Conservation (phyloP, 2,888 invertebrate species). For the Leucophenga montana region DNA sequence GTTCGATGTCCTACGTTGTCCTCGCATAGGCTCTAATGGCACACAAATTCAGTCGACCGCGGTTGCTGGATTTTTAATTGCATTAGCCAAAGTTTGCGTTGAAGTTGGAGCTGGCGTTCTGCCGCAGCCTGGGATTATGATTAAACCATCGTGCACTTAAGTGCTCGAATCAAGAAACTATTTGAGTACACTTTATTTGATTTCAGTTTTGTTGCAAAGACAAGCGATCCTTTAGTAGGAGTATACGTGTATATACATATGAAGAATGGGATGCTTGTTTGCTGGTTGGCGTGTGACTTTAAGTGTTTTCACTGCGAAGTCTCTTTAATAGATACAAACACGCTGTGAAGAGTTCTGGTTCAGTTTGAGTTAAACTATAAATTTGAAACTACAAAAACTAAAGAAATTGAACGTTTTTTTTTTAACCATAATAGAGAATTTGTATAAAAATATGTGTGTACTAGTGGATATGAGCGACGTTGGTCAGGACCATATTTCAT, state of each 20-base stretch:
- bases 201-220: constrained; percentile 27
- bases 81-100: constrained; percentile 44
- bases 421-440: no score
- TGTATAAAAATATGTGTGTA: no score
- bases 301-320: no score
- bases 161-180: constrained; percentile 43
- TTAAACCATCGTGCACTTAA: constrained; percentile 46
- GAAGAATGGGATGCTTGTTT: not conserved
- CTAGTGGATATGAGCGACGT: no score
- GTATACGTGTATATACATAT: not conserved
- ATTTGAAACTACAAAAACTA: no score
- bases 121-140: constrained; percentile 13
- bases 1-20: not conserved
- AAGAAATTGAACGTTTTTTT: no score
- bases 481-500: no score
- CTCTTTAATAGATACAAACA: no score
- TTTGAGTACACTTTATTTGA: constrained; percentile 37
- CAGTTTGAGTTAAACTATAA: no score
- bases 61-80: constrained; percentile 56
- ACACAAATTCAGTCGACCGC: not conserved
- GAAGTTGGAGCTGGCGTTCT: not conserved
- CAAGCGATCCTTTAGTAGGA: no score
- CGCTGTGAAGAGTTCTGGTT: no score
- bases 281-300: constrained; percentile 5
- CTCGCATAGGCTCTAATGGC: not conserved